phyloP scores from a whole-genome alignment of 2,797 vertebrate genomes.

The Melanotaenia trifasciata region DNA sequence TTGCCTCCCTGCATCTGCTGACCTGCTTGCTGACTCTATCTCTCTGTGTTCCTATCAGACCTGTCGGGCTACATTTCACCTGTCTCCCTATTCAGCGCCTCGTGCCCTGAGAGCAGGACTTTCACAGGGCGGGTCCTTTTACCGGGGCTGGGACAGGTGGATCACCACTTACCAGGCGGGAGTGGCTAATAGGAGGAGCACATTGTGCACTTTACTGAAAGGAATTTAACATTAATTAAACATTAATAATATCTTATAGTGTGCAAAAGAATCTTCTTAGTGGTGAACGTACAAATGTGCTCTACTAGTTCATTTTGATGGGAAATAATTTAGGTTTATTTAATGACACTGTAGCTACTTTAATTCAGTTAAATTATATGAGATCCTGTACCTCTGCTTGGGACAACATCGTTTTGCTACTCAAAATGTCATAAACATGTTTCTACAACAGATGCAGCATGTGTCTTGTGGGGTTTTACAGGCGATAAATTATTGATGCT shows the following conservation, averaged over 20 bases:
- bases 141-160: constrained; percentile 63
- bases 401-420: neutral
- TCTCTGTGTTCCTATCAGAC: constrained; percentile 74
- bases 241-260: neutral
- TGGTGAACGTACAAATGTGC: neutral
- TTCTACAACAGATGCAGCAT: neutral
- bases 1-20: constrained; percentile 16
- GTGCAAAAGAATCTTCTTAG: neutral
- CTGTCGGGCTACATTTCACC: constrained; percentile 81
- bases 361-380: neutral
- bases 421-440: constrained; percentile 1
- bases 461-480: neutral
- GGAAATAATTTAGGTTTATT: neutral
- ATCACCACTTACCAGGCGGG: constrained; percentile 41
- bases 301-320: neutral
- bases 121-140: constrained; percentile 62
- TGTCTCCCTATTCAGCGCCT: constrained; percentile 36
- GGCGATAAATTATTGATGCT: constrained; percentile 62
- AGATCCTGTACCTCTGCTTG: no score
- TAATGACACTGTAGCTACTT: neutral
- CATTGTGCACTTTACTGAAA: neutral
- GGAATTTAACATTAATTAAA: neutral
- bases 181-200: constrained; percentile 31
- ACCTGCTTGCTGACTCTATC: constrained; percentile 2
- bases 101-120: constrained; percentile 41